A percentile compares a stretch with the other conserved stretches of the same genome.
Conservation (phyloP, 2,113 vertebrate species). For the Elachura formosa region DNA sequence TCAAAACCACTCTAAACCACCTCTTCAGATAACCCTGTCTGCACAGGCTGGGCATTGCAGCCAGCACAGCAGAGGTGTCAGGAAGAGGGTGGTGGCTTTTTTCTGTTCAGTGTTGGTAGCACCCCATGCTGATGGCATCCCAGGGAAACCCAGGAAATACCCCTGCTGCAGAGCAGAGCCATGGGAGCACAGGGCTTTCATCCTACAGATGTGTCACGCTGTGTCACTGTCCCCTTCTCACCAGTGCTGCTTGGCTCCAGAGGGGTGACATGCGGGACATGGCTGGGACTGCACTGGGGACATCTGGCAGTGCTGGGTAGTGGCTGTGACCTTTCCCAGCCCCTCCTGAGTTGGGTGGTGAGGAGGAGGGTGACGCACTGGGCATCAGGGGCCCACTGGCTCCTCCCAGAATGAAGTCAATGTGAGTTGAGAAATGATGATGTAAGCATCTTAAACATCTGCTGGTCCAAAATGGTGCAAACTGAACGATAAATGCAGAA, state of each 20-base stretch:
- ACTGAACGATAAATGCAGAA: neutral
- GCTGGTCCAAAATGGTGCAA: neutral
- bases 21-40: neutral
- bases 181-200: rapidly evolving
- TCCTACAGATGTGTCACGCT: neutral
- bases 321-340: neutral
- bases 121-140: neutral
- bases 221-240: neutral
- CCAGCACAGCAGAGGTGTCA: neutral
- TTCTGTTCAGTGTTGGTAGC: neutral
- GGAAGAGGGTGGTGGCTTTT: neutral
- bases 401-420: neutral
- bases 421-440: rapidly evolving
- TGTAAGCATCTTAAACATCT: neutral
- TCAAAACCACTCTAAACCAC: neutral
- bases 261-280: neutral
- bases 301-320: neutral
- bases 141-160: neutral
- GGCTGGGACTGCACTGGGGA: neutral
- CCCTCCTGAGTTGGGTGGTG: neutral
- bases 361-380: neutral
- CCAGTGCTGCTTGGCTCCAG: neutral
- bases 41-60: neutral
- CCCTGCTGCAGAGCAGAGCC: rapidly evolving
- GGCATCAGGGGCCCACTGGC: too few species aligned